These are phyloP conservation scores for Smittia aterrima DNA, from an alignment of 2,888 invertebrate genomes.

Conservation along the genomic window DNA sequence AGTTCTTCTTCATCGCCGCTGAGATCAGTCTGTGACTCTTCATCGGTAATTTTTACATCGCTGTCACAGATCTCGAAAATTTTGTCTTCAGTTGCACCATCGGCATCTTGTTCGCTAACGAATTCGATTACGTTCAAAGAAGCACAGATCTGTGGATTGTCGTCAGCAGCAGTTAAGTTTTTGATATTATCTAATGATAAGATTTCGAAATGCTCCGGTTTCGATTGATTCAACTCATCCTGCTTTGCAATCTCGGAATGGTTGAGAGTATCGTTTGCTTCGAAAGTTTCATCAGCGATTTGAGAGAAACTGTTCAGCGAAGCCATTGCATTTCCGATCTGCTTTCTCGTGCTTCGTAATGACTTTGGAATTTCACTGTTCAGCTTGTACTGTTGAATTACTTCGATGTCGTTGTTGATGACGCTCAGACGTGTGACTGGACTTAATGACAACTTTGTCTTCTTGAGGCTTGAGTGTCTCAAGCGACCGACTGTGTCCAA, in stretches of 20 bases:
- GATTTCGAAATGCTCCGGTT: not conserved
- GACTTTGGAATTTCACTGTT: constrained; percentile 20
- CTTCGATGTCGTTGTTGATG: not conserved
- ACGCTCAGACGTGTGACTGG: constrained; percentile 25
- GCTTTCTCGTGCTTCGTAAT: constrained; percentile 35
- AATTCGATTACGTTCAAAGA: constrained; percentile 8
- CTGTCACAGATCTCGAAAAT: constrained; percentile 7
- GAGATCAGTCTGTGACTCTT: not conserved
- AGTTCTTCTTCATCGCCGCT: not conserved
- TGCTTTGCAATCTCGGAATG: not conserved
- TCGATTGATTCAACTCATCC: not conserved
- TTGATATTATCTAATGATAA: constrained; percentile 14
- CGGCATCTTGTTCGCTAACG: not conserved
- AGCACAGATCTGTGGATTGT: not conserved
- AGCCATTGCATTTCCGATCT: constrained; percentile 11
- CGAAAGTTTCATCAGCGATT: not conserved
- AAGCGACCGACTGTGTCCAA: not conserved
- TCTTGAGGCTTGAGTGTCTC: not conserved
- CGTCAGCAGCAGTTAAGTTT: no score
- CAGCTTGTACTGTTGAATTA: constrained; percentile 18
- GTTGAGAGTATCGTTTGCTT: not conserved
- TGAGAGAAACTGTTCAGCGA: constrained; percentile 4
- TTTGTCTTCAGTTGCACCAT: not conserved
- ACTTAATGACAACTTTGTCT: constrained; percentile 8
- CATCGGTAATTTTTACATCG: not conserved